Evolutionary conservation across 2,113 vertebrate species (phyloP).

Genomic region (Rhipidura dahli): DNA sequence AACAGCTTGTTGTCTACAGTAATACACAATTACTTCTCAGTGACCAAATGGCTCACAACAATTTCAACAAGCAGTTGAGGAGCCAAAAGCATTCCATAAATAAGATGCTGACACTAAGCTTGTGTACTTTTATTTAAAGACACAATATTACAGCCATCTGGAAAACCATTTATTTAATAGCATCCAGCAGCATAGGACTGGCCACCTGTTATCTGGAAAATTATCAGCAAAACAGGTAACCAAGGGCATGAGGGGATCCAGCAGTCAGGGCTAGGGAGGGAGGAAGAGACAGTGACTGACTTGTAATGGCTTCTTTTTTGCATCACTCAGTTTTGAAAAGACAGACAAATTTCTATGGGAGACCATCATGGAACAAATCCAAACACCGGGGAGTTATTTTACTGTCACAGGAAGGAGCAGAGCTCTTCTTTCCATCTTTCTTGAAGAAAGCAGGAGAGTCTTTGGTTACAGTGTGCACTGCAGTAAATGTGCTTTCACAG

Average conservation of each 20-base stretch:
- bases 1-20: constrained; percentile 69
- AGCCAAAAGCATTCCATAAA: constrained; percentile 61
- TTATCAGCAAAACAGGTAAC: background rate
- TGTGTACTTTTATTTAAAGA: constrained; percentile 57
- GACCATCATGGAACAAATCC: background rate
- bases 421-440: background rate
- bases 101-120: constrained; percentile 54
- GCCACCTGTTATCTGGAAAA: constrained; percentile 6
- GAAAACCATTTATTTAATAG: constrained; percentile 29
- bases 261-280: background rate
- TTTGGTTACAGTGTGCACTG: background rate
- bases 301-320: background rate
- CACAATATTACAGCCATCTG: constrained; percentile 32
- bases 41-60: constrained; percentile 67
- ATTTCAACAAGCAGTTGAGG: constrained; percentile 58
- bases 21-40: constrained; percentile 64
- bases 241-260: background rate
- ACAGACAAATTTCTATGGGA: background rate
- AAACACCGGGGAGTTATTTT: background rate
- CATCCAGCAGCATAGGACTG: background rate
- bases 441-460: background rate
- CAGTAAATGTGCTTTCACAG: background rate
- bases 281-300: background rate
- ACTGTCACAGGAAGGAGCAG: background rate
- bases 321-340: background rate